Evolutionary conservation across 2,888 invertebrate genomes (phyloP), one percentile per base, ranked within the genome.

Genomic region (Lasioglossum malachurum): DNA sequence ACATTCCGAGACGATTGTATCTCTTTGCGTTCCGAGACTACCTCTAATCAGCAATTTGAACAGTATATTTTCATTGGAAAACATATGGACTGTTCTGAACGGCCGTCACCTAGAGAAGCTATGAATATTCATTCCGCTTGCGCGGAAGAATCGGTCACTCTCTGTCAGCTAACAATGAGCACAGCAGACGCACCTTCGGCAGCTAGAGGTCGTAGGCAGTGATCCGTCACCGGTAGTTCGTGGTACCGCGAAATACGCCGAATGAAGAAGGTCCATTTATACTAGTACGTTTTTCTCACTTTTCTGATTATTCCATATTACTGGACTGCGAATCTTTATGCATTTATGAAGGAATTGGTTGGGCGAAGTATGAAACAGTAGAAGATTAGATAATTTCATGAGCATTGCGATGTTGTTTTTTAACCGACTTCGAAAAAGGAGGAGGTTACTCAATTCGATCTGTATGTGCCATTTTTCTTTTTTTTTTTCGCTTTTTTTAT

Each of bases 201-300:
- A 71, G 23, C 4, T 41, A 71, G 69, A 71, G 46, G 46, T 73
- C 46, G 19, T 19, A 44, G 46, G 19, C 73, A 73, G 73, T 49
- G 44, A 46, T 73, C 46, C 49, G 31, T 46, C 10, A 46, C 27
- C 31, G n/a, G 19, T 35, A 3, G 19, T 19, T 49, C n/a, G 16
- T 19, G 16, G 46, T 38, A n/a, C 7, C 27, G 23, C 4, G 7
- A 44, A 27, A 57, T n/a, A n/a, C n/a, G 31, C 31, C 5, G 16
- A 64, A 64, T 16, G 4, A 16, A 64, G 5, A 5, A 31, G 64
- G 5, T 7, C 2, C 31, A 4, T 64, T 64, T 7, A 16, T 57
- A 10, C 10, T n/a, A n/a, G 23, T 2, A 8, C 23, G 5, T 49
- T 19, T 49, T 7, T 19, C 5, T 19, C 5, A 49, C 19, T 19